Evolutionary conservation across 53 echinoderm and acorn worm genomes (phyloP), one percentile per base, ranked within the genome.

Genomic region (Echinometra lucunter): DNA sequence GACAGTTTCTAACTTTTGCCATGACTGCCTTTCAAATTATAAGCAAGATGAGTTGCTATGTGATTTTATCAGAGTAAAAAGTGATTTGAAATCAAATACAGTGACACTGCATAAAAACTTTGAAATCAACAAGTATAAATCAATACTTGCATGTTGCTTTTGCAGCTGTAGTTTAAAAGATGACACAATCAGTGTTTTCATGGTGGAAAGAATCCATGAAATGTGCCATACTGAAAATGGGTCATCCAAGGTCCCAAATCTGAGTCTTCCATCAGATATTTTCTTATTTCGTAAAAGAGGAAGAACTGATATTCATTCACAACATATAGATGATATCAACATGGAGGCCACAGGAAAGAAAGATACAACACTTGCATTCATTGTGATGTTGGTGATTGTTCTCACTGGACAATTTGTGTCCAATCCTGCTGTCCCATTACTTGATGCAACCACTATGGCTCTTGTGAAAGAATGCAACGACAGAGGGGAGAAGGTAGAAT

Each of bases 391-490:
- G 28, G 37, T 85, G 28, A 67, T 97, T 18, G 81, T 90, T 34
- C 30, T 95, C 35, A 44, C 89, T 30, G 94, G 92, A 11, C 66
- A 87, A 30, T 78, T 95, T 60, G 91, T 94, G 30, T 30, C 55
- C 27, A 91, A 94, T 85, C 92, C 94, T 44, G 58, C 85, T 2
- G 45, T 66, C 32, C 95, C 97, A 10, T 69, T 96, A 27, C 30
- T 97, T 4, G 96, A 97, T 95, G 94, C 96, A 63, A 74, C 89
- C 16, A 95, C 95, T 21, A 95, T 96, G 93, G 91, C 88, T 75
- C 58, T 97, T 21, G 35, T 95, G 17, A 58, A 93, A 53, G 94
- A 95, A 23, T 82, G 44, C 53, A 96, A 88, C 1, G 96, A 92
- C 18, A 66, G 42, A 66, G 94, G 94, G 28, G 28, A 63, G 42